These are phyloP conservation scores for Ptilorrhoa leucosticta DNA, from an alignment of 2,113 vertebrate species.

Conservation along the genomic window DNA sequence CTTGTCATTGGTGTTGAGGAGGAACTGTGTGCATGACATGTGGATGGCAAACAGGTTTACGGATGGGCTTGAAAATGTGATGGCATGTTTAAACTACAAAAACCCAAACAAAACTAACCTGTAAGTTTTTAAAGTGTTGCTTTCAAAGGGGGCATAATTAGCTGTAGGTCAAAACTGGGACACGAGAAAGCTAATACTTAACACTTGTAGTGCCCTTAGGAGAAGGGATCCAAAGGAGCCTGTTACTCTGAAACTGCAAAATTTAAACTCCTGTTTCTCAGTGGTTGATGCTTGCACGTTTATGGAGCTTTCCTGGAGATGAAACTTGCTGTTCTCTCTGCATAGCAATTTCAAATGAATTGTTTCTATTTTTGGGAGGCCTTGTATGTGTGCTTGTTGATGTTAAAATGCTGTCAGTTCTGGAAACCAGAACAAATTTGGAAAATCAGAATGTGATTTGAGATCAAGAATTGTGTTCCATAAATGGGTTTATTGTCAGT, in stretches of 20 bases:
- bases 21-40: neutral
- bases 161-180: neutral
- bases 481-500: neutral
- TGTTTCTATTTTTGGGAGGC: constrained; percentile 48
- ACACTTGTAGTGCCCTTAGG: neutral
- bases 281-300: neutral
- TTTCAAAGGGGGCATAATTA: neutral
- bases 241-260: neutral
- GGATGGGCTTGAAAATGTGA: neutral
- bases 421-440: constrained; percentile 20
- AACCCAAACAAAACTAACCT: neutral
- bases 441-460: neutral
- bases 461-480: neutral
- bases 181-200: neutral
- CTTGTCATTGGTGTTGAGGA: neutral
- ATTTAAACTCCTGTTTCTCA: neutral
- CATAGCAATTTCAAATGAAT: constrained; percentile 33
- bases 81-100: neutral
- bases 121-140: neutral
- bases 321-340: constrained; percentile 41
- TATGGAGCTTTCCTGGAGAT: neutral
- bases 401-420: constrained; percentile 18
- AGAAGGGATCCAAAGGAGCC: neutral
- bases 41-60: neutral
- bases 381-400: constrained; percentile 17